A percentile compares a stretch with the other conserved stretches of the same genome.
phyloP scores from a whole-genome alignment of 2,113 vertebrate genomes.

The Cephalopterus ornatus region DNA sequence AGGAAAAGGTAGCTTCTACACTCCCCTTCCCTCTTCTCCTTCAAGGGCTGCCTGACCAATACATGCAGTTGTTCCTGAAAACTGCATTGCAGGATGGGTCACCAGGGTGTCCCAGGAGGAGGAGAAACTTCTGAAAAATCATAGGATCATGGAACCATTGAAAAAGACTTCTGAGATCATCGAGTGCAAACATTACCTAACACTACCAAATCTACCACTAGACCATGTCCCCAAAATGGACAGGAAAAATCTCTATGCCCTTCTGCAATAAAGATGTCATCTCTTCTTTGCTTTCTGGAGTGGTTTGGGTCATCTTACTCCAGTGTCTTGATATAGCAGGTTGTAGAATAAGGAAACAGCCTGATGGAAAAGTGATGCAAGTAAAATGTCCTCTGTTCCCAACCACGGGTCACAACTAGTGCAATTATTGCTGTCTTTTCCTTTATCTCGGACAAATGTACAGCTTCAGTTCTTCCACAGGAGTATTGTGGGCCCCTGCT shows the following conservation, averaged over 20 bases:
- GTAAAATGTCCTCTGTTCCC: not conserved
- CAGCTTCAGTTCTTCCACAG: not conserved
- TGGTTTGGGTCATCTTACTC: not conserved
- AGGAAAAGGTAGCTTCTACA: not conserved
- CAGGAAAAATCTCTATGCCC: not conserved
- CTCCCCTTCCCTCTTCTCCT: not conserved
- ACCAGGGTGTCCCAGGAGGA: not conserved
- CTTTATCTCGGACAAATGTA: not conserved
- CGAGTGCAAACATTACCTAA: fast-evolving
- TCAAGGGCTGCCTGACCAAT: not conserved
- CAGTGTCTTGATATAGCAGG: not conserved
- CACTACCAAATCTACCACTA: not conserved
- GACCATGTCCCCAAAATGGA: not conserved
- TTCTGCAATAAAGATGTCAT: not conserved
- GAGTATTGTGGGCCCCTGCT: not conserved
- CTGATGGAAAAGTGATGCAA: not conserved
- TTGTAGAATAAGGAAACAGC: not conserved
- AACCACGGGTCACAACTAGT: not conserved
- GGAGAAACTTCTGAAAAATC: not conserved
- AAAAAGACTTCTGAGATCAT: not conserved
- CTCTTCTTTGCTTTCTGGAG: not conserved
- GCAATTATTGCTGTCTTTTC: not conserved
- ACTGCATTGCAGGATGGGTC: fast-evolving
- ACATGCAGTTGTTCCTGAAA: not conserved
- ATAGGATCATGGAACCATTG: not conserved